A percentile compares a stretch with the other conserved stretches of the same genome.
Conservation (phyloP, 2,888 invertebrate genomes). For the Xanthorhoe designata region DNA sequence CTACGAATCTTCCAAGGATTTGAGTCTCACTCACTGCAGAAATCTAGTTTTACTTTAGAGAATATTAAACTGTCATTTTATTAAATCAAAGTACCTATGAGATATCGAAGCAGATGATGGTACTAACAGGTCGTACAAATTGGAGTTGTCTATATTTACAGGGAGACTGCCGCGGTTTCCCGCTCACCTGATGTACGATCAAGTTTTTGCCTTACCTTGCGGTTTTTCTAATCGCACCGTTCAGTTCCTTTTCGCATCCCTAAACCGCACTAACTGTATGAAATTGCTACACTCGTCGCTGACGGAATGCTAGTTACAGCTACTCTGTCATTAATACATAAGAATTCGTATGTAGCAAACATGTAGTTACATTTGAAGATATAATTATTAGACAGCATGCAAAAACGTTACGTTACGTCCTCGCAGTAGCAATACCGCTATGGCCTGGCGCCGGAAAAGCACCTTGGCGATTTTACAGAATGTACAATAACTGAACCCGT, state of each 20-base stretch:
- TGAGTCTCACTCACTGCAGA: too few species aligned
- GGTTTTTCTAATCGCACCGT: conserved; percentile 65
- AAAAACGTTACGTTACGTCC: conserved; percentile 45
- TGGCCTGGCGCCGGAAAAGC: conserved; percentile 42
- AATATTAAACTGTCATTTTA: too few species aligned
- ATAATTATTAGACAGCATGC: conserved; percentile 50
- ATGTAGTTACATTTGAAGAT: conserved; percentile 46
- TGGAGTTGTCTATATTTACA: conserved; percentile 34
- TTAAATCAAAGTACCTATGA: neutral
- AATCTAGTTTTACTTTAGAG: too few species aligned
- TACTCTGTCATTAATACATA: conserved; percentile 62
- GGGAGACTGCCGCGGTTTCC: conserved; percentile 47
- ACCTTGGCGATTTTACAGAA: conserved; percentile 27
- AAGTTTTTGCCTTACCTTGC: conserved; percentile 66
- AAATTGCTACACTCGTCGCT: conserved; percentile 57
- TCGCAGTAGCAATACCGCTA: conserved; percentile 48
- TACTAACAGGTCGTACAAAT: conserved; percentile 38
- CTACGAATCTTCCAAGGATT: too few species aligned
- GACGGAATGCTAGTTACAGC: conserved; percentile 51
- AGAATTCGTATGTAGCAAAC: conserved; percentile 55
- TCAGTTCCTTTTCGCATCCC: conserved; percentile 63
- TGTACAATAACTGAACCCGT: neutral
- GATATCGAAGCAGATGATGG: conserved; percentile 17
- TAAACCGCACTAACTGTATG: conserved; percentile 70
- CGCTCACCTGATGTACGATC: conserved; percentile 62